These are phyloP conservation scores for Tryphoninae sp. DNA, from an alignment of 2,888 invertebrate genomes.

Conservation along the genomic window DNA sequence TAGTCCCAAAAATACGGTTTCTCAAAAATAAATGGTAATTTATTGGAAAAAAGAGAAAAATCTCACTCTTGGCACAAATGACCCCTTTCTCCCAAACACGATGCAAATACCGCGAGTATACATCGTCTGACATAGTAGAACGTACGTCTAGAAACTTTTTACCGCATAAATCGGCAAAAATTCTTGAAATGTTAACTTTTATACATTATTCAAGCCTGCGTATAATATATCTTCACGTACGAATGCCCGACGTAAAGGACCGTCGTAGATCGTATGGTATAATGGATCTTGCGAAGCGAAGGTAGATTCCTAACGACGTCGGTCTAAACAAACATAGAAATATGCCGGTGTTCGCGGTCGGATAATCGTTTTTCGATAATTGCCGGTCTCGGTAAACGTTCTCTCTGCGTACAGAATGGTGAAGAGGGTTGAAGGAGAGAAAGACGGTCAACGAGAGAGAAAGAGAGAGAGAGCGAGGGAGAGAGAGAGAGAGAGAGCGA, in stretches of 20 bases:
- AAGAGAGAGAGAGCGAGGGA: not conserved
- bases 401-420: slow-evolving; percentile 16
- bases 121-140: too few relatives aligned
- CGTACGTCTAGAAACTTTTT: too few relatives aligned
- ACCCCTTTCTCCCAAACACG: too few relatives aligned
- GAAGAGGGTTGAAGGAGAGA: slow-evolving; percentile 14
- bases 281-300: slow-evolving; percentile 1
- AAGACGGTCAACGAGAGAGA: not conserved
- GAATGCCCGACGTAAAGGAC: not conserved
- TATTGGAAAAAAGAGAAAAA: too few relatives aligned
- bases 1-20: too few relatives aligned
- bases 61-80: too few relatives aligned
- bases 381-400: slow-evolving; percentile 56
- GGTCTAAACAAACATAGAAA: slow-evolving; percentile 57
- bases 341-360: slow-evolving; percentile 57
- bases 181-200: not conserved
- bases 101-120: too few relatives aligned
- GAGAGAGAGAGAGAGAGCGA: not conserved
- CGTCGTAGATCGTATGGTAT: not conserved
- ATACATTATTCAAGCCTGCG: not conserved
- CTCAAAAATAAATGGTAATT: too few relatives aligned
- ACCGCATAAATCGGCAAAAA: not conserved
- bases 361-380: slow-evolving; percentile 67
- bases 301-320: slow-evolving; percentile 50
- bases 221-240: not conserved